phyloP scores from a whole-genome alignment of 2,888 invertebrate genomes.

The Acleris holmiana region DNA sequence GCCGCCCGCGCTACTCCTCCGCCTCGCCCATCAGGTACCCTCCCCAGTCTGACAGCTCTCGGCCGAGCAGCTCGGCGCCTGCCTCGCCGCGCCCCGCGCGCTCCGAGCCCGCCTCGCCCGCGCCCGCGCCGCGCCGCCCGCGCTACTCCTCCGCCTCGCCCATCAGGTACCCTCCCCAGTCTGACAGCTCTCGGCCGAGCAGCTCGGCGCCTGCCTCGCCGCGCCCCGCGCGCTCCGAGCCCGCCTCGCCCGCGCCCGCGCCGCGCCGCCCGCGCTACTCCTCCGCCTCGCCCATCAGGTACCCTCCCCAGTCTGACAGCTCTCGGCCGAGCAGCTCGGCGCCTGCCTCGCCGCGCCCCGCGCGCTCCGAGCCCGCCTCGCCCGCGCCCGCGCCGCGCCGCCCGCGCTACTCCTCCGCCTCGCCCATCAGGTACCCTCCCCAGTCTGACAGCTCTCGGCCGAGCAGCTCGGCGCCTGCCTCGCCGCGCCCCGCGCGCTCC shows the following conservation, averaged over 20 bases:
- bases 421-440: slow-evolving; percentile 86
- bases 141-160: slow-evolving; percentile 92
- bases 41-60: too few species aligned
- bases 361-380: slow-evolving; percentile 90
- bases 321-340: neutral
- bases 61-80: slow-evolving; percentile 44
- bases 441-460: neutral
- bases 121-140: slow-evolving; percentile 76
- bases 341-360: slow-evolving; percentile 86
- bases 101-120: slow-evolving; percentile 91
- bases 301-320: slow-evolving; percentile 10
- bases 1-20: slow-evolving; percentile 88
- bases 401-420: slow-evolving; percentile 90
- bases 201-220: slow-evolving; percentile 72
- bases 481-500: too few species aligned
- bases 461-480: neutral
- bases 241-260: slow-evolving; percentile 87
- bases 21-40: slow-evolving; percentile 89
- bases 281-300: slow-evolving; percentile 91
- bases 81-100: slow-evolving; percentile 87
- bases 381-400: slow-evolving; percentile 81
- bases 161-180: slow-evolving; percentile 81
- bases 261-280: slow-evolving; percentile 86
- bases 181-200: neutral
- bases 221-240: slow-evolving; percentile 90